Base-by-base conservation (phyloP, 2,797 vertebrate genomes). In the Hypotaenidia philippensis region DNA sequence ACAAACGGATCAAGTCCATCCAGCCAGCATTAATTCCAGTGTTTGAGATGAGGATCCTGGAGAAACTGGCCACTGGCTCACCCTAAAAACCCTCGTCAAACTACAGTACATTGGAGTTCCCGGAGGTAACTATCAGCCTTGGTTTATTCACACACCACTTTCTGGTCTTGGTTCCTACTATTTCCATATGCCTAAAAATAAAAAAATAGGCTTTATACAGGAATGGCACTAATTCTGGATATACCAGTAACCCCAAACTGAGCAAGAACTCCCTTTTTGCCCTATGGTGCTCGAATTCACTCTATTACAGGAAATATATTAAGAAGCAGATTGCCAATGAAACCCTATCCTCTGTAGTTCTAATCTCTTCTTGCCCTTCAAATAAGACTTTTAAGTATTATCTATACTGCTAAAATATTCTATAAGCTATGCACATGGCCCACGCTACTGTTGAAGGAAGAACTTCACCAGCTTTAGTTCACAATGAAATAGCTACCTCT, bases 281-380 rank as follows among this genome's bases (percentile, higher is more conserved):
- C 36, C 61, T 31, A 0, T 8, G 15, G 75, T 75, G 68, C 44
- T 87, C 68, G 68, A 80, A 92, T 83, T 87, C 72, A 69, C 77
- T 91, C 70, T 71, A 52, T 27, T 69, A 45, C 8, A 65, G 1
- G 2, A 68, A 69, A 80, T 65, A 86, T 8, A 82, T 76, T 87
- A 92, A 87, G 76, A 7, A 88, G 65, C 56, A 95, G 79, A 85
- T 88, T 94, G 86, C 79, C 70, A 92, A 70, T 36, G 36, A 95
- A 96, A 93, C 83, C 59, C 80, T 40, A 53, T 17, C 82, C 77
- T 94, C 92, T 94, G 87, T 88, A 96, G 72, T 93, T 97, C 80
- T 90, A 93, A 95, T 97, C 83, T 93, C 86, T 75, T 90, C 81
- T 71, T 87, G 89, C 40, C 65, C 70, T 94, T 88, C 77, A 94